Base-by-base conservation (phyloP, 2,888 invertebrate genomes). In the Dynastes hyllus region DNA sequence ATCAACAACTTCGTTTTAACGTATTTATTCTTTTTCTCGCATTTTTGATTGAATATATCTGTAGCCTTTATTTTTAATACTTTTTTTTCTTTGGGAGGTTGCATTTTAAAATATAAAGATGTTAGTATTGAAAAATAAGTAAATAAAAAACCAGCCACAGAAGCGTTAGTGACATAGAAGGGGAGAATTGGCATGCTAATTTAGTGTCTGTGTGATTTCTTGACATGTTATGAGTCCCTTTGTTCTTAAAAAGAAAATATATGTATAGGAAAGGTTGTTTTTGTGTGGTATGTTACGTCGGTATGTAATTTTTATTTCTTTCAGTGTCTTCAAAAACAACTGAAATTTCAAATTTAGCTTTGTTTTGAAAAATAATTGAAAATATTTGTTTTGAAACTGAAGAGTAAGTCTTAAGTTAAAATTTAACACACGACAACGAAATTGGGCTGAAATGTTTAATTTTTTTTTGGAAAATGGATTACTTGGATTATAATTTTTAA, bases 161-260 rank as follows among this genome's bases (percentile, higher is more conserved):
- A 75, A 77, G 75, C 63, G 16, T 66, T 79, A 66, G 69, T 67
- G 76, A 78, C 77, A 32, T 76, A 79, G 40, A 55, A 66, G 53
- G 32, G 40, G 37, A 50, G 58, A 22, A 50, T 50, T 40, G 16
- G 16, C 45, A 45, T 67, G 50, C 67, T 27, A n/a, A 45, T 67
- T 67, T 67, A 45, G 67, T 45, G 1, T 45, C 8, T 8, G 45
- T 45, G 45, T 45, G 27, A 50, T 63, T 11, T 63, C 4, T 53
- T 2, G 13, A 63, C 63, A 63, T 63, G 63, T 63, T 63, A 63
- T 45, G 45, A 45, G 45, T 45, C 45, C 45, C 45, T 45, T 45
- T 45, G 45, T 45, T 45, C 6, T 11, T 45, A 9, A 53, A n/a
- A 53, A 53, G 53, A 53, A 37, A 37, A 5, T 37, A 22, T 22